Evolutionary conservation across 2,113 vertebrate species (phyloP).

Genomic region (Pteronura brasiliensis): DNA sequence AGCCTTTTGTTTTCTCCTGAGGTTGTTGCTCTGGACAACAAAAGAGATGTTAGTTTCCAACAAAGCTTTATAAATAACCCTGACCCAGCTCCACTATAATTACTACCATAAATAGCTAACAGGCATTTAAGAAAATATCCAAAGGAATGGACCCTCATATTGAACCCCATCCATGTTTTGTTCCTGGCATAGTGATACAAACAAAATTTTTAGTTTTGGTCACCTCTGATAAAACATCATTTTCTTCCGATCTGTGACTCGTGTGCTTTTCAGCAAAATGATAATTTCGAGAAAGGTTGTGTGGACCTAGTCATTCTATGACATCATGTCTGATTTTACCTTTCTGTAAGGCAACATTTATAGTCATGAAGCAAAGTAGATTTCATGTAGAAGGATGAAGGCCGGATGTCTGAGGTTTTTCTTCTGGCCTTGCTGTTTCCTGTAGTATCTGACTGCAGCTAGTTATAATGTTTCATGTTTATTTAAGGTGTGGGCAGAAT

Average conservation of each 20-base stretch:
- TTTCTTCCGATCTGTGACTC: neutral
- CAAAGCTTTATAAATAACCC: neutral
- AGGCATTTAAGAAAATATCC: neutral
- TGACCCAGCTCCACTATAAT: neutral
- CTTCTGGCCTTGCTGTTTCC: conserved; percentile 30
- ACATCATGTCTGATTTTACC: neutral
- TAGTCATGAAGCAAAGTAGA: neutral
- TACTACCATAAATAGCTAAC: neutral
- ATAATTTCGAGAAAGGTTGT: neutral
- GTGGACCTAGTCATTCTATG: neutral
- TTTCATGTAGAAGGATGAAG: conserved; percentile 2
- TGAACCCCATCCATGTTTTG: neutral
- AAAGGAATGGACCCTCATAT: neutral
- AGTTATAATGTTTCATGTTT: conserved; percentile 51
- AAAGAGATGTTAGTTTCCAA: neutral
- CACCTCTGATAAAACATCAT: neutral
- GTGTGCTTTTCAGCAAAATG: conserved; percentile 25
- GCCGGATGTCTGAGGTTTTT: conserved; percentile 38
- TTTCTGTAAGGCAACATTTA: neutral
- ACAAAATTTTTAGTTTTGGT: neutral
- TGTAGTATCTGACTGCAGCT: conserved; percentile 26
- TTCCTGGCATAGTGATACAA: neutral
- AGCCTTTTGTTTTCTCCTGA: neutral
- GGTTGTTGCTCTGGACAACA: neutral
- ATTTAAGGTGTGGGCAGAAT: conserved; percentile 44